Evolutionary conservation across 2,888 invertebrate genomes (phyloP).

Genomic region (Lycocerus yunnanus): DNA sequence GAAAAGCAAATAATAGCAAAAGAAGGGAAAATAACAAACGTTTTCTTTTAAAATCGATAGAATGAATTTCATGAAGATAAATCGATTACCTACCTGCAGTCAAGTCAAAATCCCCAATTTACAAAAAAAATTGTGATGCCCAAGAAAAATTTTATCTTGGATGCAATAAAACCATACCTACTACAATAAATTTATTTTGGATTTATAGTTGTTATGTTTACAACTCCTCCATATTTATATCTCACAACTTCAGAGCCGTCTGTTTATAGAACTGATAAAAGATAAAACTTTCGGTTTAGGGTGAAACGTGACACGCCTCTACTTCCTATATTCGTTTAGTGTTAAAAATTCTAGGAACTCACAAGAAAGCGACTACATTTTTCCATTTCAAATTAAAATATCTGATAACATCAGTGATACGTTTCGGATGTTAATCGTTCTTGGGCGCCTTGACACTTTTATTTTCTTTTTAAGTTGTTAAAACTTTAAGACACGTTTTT

Average conservation of each 20-base stretch:
- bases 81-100: not conserved
- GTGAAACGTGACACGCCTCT: slow-evolving; percentile 29
- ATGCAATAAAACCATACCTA: not conserved
- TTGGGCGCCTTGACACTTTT: not conserved
- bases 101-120: not conserved
- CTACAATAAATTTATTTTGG: not conserved
- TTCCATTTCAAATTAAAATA: not conserved
- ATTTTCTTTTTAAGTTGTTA: not conserved
- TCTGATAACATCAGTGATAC: not conserved
- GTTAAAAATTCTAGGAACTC: slow-evolving; percentile 17
- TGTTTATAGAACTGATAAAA: slow-evolving; percentile 5
- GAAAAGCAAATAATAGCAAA: not conserved
- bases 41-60: not conserved
- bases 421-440: not conserved
- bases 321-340: slow-evolving; percentile 16
- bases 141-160: not conserved
- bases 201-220: not conserved
- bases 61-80: too few species aligned
- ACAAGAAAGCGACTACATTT: not conserved
- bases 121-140: not conserved
- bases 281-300: slow-evolving; percentile 32
- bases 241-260: not conserved
- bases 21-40: not conserved
- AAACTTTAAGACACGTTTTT: not conserved
- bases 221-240: not conserved